phyloP scores from a whole-genome alignment of 2,113 vertebrate species.

The Gila orcuttii region DNA sequence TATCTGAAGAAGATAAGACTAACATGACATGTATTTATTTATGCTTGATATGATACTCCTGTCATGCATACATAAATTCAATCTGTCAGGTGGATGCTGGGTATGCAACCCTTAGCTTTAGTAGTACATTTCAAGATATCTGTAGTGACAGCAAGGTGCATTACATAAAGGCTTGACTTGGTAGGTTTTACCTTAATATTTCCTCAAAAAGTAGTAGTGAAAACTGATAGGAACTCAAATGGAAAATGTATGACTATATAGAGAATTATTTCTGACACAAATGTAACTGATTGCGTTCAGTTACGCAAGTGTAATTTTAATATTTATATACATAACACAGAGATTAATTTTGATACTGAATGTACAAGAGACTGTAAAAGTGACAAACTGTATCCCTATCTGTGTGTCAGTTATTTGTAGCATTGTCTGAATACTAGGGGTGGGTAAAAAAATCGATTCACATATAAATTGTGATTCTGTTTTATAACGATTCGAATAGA shows the following conservation, averaged over 20 bases:
- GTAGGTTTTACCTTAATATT: constrained; percentile 16
- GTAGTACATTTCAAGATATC: neutral
- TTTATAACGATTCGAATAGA: no score
- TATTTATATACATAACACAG: neutral
- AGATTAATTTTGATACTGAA: neutral
- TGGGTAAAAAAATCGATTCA: no score
- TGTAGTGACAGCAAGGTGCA: constrained; percentile 30
- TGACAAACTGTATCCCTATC: neutral
- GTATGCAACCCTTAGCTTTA: constrained; percentile 19
- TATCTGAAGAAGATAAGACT: constrained; percentile 14
- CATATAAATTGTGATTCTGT: no score
- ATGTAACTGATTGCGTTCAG: neutral
- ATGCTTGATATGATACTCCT: constrained; percentile 15
- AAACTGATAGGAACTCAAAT: neutral
- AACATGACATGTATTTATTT: constrained; percentile 13
- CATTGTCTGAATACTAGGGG: neutral
- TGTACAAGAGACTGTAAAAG: neutral
- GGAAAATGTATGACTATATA: neutral
- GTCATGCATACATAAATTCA: constrained; percentile 29
- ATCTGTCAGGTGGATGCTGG: constrained; percentile 8
- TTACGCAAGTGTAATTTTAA: neutral
- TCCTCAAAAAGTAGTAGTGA: neutral
- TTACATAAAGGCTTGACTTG: constrained; percentile 11
- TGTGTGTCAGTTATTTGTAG: neutral
- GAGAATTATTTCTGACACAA: neutral